A percentile compares a stretch with the other conserved stretches of the same genome.
Conservation (phyloP, 2,797 vertebrate species). For the Antrozous pallidus region DNA sequence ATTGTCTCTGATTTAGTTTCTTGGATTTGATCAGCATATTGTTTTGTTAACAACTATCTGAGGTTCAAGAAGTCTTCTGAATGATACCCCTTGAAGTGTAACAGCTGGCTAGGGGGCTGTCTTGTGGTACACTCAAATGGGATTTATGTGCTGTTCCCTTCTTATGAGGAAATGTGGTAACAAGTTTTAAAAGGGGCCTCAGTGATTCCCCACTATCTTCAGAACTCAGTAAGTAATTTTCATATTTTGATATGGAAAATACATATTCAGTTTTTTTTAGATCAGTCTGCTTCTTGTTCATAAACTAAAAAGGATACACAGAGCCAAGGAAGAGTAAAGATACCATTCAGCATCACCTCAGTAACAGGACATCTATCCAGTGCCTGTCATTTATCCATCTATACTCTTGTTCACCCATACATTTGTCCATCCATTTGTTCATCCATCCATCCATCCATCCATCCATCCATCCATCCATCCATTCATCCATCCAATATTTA, state of each 20-base stretch:
- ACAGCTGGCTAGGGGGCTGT: slow-evolving; percentile 24
- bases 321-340: background rate
- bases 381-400: background rate
- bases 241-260: slow-evolving; percentile 42
- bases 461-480: background rate
- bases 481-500: background rate
- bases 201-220: background rate
- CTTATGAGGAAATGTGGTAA: background rate
- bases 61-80: slow-evolving; percentile 62
- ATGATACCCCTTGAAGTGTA: slow-evolving; percentile 39
- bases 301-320: slow-evolving; percentile 7
- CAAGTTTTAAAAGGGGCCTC: slow-evolving; percentile 1
- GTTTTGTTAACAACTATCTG: slow-evolving; percentile 66
- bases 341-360: background rate
- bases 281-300: background rate
- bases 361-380: background rate
- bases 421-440: background rate
- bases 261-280: slow-evolving; percentile 32
- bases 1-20: slow-evolving; percentile 66
- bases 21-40: slow-evolving; percentile 66
- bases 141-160: background rate
- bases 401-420: background rate
- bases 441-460: background rate
- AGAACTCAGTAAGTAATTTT: slow-evolving; percentile 13
- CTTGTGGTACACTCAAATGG: slow-evolving; percentile 10